Conservation (phyloP, 2,113 vertebrate species). For the Neogale vison region DNA sequence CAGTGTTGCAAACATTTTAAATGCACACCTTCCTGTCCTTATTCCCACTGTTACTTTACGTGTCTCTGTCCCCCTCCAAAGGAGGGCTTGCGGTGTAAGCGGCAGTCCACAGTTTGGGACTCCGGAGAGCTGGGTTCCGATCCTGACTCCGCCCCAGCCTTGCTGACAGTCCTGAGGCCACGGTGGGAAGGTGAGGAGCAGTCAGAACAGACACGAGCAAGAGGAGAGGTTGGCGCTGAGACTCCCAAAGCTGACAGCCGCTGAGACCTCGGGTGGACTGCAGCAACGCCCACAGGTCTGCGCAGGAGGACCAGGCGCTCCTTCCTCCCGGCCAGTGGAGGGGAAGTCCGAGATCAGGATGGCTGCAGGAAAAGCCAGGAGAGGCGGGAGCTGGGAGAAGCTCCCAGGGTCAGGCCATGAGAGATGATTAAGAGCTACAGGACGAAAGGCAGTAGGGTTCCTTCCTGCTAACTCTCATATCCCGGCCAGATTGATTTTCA, state of each 20-base stretch:
- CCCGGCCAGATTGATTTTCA: not conserved
- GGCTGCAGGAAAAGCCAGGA: not conserved
- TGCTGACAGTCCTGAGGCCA: not conserved
- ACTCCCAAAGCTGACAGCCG: too few relatives aligned
- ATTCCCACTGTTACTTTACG: not conserved
- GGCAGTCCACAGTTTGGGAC: not conserved
- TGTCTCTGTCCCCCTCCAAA: not conserved
- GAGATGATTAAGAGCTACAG: not conserved
- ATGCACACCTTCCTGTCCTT: not conserved
- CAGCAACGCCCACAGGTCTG: rapidly evolving
- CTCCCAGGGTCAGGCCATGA: too few relatives aligned
- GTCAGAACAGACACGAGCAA: not conserved
- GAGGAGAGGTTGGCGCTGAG: not conserved
- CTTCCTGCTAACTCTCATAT: not conserved
- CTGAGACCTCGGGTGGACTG: not conserved
- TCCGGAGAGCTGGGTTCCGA: not conserved
- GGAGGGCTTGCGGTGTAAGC: not conserved
- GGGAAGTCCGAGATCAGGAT: too few relatives aligned
- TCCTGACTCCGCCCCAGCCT: not conserved
- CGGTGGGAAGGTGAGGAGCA: not conserved
- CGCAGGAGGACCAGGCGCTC: not conserved
- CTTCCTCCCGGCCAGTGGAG: not conserved
- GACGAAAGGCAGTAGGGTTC: not conserved
- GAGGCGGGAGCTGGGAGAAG: not conserved
- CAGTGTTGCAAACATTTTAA: not conserved